Evolutionary conservation across 2,888 invertebrate species (phyloP).

Genomic region (Chloroclystis v-ata): DNA sequence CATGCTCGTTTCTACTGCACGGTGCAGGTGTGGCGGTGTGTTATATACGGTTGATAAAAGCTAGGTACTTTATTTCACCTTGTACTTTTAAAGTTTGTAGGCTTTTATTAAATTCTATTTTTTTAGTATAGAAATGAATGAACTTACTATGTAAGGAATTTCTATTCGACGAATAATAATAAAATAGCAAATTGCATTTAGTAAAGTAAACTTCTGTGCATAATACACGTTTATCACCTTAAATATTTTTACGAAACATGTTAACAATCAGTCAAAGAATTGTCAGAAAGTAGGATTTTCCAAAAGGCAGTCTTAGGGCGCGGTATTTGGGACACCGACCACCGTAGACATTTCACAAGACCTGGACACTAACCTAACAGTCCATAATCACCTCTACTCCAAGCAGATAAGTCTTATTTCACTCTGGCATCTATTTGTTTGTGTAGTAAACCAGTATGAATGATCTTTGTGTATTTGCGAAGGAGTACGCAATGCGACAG

Average conservation of each 20-base stretch:
- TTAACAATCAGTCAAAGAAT: neutral
- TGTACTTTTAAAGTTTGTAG: too few species aligned
- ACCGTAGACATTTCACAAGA: conserved; percentile 49
- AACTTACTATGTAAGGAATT: too few species aligned
- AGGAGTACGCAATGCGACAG: conserved; percentile 20
- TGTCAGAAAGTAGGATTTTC: conserved; percentile 38
- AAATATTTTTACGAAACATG: neutral
- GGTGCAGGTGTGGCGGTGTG: too few species aligned
- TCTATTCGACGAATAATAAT: too few species aligned
- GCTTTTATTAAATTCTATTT: too few species aligned
- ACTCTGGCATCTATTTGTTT: conserved; percentile 29
- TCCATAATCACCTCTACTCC: conserved; percentile 38
- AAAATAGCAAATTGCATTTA: too few species aligned
- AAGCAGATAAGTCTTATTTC: conserved; percentile 27
- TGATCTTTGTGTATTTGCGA: conserved; percentile 32
- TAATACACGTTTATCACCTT: too few species aligned
- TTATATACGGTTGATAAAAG: too few species aligned
- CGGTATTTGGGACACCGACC: conserved; percentile 61
- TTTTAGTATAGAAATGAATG: too few species aligned
- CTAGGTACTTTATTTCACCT: too few species aligned
- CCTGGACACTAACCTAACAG: conserved; percentile 33
- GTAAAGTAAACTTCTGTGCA: too few species aligned
- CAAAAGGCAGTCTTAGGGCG: conserved; percentile 47
- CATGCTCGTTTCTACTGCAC: too few species aligned
- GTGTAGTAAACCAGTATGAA: conserved; percentile 27